Conservation (phyloP, 2,113 vertebrate species). For the Pelvicachromis taeniatus region DNA sequence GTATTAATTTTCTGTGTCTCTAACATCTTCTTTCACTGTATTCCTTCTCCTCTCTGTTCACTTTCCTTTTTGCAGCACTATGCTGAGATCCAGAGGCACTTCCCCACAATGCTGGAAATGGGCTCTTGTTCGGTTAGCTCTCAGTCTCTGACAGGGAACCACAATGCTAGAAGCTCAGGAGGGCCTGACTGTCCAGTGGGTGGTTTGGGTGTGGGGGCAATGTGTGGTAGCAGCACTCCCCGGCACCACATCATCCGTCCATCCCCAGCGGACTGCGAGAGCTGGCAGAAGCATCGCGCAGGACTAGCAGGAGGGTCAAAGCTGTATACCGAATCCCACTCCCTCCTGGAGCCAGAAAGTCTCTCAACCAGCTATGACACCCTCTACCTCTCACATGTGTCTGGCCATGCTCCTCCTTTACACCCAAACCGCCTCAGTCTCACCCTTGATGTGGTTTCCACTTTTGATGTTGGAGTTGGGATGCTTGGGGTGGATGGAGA, state of each 20-base stretch:
- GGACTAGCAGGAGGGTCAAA: constrained; percentile 70
- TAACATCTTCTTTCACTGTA: neutral
- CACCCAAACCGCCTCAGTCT: constrained; percentile 58
- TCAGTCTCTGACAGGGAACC: constrained; percentile 74
- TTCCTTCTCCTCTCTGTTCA: neutral
- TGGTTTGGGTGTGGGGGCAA: constrained; percentile 24
- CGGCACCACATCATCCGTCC: constrained; percentile 70
- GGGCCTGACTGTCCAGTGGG: constrained; percentile 31
- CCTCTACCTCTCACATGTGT: constrained; percentile 68
- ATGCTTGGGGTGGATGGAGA: constrained; percentile 67
- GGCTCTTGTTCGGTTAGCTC: constrained; percentile 77
- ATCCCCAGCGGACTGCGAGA: constrained; percentile 77
- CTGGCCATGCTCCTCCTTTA: constrained; percentile 20
- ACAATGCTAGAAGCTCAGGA: constrained; percentile 31
- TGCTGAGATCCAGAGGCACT: constrained; percentile 71
- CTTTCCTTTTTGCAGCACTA: constrained; percentile 75
- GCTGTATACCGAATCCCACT: constrained; percentile 55
- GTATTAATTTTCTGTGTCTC: neutral
- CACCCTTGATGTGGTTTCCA: constrained; percentile 65
- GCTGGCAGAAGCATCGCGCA: constrained; percentile 80
- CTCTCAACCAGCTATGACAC: constrained; percentile 77
- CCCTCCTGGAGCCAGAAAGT: constrained; percentile 76
- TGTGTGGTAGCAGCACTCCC: constrained; percentile 39
- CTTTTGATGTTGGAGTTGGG: constrained; percentile 52
- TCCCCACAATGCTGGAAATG: constrained; percentile 82